Base-by-base conservation (phyloP, 2,113 vertebrate species). In the Saimiri boliviensis region DNA sequence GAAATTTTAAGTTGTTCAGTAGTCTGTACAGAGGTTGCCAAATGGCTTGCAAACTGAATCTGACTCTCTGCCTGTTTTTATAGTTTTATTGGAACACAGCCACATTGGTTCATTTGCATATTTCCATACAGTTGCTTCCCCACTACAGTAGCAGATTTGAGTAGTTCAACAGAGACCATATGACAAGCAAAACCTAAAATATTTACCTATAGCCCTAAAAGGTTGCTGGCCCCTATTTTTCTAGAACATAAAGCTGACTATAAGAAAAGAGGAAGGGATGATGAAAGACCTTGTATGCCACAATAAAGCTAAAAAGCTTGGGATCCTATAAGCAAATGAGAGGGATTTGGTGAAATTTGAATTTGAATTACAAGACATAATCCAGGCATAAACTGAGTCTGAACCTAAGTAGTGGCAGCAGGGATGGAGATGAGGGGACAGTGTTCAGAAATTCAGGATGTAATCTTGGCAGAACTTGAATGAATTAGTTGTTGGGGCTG, bases 231-330 rank as follows among this genome's bases (percentile, higher is more conserved):
- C 2, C 12, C 9, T 80, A 19, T 77, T 93, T 58, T 82, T 70
- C 54, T 90, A 27, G 60, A 92, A n/a, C 54, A 30, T 97, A 20
- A 83, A 71, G 17, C 54, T 96, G 23, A 93, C 91, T 68, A 14
- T 70, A 42, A 37, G 52, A 81, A 86, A 89, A 76, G 70, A 74
- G 30, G 71, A 88, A 93, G 58, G 58, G 32, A 49, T 70, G 45
- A 27, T 37, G 16, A 23, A 86, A 49, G n/a, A 52, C 32, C 2
- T 2, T 27, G 1, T 42, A 35, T 93, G 60, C 40, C 40, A 54
- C 54, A 30, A 40, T 54, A 40, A 89, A 74, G 42, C 83, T 82
- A 20, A 35, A 77, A 91, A 47, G 16, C 58, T 52, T 91, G 58
- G 37, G 86, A 42, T 95, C 74, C 70, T 82, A 5, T 86, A 70